phyloP scores from a whole-genome alignment of 2,888 invertebrate species.

The Apamea monoglypha region DNA sequence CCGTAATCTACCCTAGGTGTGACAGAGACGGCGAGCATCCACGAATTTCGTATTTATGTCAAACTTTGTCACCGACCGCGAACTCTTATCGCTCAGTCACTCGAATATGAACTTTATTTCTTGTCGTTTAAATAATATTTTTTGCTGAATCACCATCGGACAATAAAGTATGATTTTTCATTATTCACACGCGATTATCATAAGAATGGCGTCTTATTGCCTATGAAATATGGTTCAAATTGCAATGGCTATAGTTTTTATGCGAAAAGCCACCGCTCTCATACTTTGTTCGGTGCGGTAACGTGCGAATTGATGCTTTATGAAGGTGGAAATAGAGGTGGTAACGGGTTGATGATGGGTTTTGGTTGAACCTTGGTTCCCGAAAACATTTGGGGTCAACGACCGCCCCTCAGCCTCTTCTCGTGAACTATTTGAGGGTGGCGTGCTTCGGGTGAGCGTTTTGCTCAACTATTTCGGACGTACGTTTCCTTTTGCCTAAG shows the following conservation, averaged over 20 bases:
- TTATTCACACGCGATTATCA: slow-evolving; percentile 53
- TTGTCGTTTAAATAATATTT: not conserved
- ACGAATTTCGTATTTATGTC: slow-evolving; percentile 56
- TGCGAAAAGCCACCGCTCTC: slow-evolving; percentile 32
- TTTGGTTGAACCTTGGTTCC: slow-evolving; percentile 45
- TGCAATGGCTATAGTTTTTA: slow-evolving; percentile 41
- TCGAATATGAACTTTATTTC: slow-evolving; percentile 45
- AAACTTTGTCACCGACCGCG: slow-evolving; percentile 60
- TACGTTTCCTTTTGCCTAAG: slow-evolving; percentile 1
- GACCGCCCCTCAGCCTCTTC: slow-evolving; percentile 58
- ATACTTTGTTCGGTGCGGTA: slow-evolving; percentile 22
- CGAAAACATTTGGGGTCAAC: slow-evolving; percentile 61
- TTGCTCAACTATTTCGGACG: slow-evolving; percentile 23
- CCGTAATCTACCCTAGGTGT: not conserved
- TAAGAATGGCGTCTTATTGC: slow-evolving; percentile 38
- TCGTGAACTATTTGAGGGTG: slow-evolving; percentile 36
- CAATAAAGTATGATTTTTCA: slow-evolving; percentile 55
- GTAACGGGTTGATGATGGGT: slow-evolving; percentile 4
- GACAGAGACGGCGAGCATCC: slow-evolving; percentile 33
- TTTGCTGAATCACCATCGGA: slow-evolving; percentile 2
- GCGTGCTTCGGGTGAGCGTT: slow-evolving; percentile 3
- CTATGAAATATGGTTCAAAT: slow-evolving; percentile 50
- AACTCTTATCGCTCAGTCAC: slow-evolving; percentile 5
- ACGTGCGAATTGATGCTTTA: slow-evolving; percentile 34
- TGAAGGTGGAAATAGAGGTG: accelerated